Evolutionary conservation across 1,140 invertebrate genomes (phyloP), one percentile per base, ranked within the genome.

Genomic region (Danaus melanippus): DNA sequence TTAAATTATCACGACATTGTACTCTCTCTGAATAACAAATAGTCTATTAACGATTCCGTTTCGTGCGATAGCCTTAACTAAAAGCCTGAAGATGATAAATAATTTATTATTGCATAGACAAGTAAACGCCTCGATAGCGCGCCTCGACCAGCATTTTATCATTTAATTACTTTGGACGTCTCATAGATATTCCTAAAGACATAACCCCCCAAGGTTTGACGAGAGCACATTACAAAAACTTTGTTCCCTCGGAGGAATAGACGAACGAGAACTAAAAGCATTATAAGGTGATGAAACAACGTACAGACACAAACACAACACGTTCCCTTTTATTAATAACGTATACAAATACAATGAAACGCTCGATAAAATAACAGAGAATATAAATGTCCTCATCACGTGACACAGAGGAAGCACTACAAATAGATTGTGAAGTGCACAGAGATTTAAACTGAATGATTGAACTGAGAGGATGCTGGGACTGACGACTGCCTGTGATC

Each of bases 371-470:
- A 32, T 32, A 32, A 32, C 21, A 32, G 21, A 32, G 2, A 32
- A 11, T 47, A 32, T 47, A 10, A 11, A 10, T 9, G 17, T 15
- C 42, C 12, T 50, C 41, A 40, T 46, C 12, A 54, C 47, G 11
- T 54, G 12, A 50, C 7, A 32, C 50, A 49, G 52, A 15, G 42
- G 48, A 21, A 12, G 41, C 42, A 50, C 45, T 54, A 59, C 54
- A 59, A 59, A 59, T 59, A 59, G 46, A 11, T 44, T 47, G 41
- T 21, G 50, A 54, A 59, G 57, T 59, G 56, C 45, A 52, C 51
- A 49, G 56, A 57, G 39, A 52, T 46, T 49, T 65, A 64, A 74
- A 78, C 74, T 75, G 75, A 64, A 75, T 75, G 75, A 78, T 76
- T 71, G 69, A 40, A 51, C 60, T 47, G 58, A 40, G 42, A 51